Evolutionary conservation across 2,888 invertebrate genomes (phyloP).

Genomic region (Dasypolia templi): DNA sequence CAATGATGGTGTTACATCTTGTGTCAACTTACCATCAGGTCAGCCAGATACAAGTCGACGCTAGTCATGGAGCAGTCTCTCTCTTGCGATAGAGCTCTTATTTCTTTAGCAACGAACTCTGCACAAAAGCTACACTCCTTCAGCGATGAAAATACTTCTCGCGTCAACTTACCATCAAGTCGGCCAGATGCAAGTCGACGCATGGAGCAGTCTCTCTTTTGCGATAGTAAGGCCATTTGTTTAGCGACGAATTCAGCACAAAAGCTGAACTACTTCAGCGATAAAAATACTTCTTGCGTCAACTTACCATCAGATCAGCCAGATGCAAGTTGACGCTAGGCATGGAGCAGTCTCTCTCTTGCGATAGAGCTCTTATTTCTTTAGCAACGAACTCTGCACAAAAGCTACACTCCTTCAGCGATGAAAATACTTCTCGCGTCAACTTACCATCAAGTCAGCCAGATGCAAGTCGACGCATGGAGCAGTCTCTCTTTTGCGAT

Average conservation of each 20-base stretch:
- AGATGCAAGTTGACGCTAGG: slow-evolving; percentile 86
- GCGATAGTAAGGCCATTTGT: slow-evolving; percentile 87
- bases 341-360: slow-evolving; percentile 84
- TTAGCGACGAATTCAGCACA: slow-evolving; percentile 88
- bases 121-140: slow-evolving; percentile 77
- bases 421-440: slow-evolving; percentile 20
- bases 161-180: slow-evolving; percentile 81
- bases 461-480: slow-evolving; percentile 86
- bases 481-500: slow-evolving; percentile 83
- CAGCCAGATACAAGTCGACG: slow-evolving; percentile 85
- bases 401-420: slow-evolving; percentile 63
- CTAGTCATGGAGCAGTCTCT: slow-evolving; percentile 84
- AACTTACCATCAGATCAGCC: slow-evolving; percentile 84
- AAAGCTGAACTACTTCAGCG: slow-evolving; percentile 78
- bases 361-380: slow-evolving; percentile 86
- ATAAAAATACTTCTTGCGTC: background rate
- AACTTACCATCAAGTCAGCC: slow-evolving; percentile 84
- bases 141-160: slow-evolving; percentile 45
- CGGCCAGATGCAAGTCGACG: slow-evolving; percentile 85
- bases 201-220: slow-evolving; percentile 84
- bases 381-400: slow-evolving; percentile 88
- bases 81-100: slow-evolving; percentile 85
- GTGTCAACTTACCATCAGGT: slow-evolving; percentile 81
- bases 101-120: slow-evolving; percentile 88
- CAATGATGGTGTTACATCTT: slow-evolving; percentile 44